Evolutionary conservation across 2,888 invertebrate genomes (phyloP).

Genomic region (Noctua comes): DNA sequence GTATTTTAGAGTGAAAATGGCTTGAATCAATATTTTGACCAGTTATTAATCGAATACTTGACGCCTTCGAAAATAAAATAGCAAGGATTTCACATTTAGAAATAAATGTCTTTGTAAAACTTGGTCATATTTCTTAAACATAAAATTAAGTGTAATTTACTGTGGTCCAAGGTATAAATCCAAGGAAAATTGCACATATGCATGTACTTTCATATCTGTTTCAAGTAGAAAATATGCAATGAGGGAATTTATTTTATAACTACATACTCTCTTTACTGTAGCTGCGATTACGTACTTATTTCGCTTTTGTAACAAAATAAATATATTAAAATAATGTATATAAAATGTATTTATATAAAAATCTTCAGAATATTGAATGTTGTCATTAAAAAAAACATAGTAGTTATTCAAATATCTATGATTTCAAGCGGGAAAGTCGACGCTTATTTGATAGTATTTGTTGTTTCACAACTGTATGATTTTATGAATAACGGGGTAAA

Average conservation of each 20-base stretch:
- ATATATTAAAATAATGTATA: constrained; percentile 42
- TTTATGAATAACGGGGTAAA: constrained; percentile 21
- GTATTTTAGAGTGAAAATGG: background rate
- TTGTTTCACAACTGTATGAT: constrained; percentile 28
- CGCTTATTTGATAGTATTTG: constrained; percentile 51
- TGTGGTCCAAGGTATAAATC: constrained; percentile 57
- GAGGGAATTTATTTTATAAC: constrained; percentile 61
- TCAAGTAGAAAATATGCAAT: constrained; percentile 52
- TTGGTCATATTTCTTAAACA: constrained; percentile 31
- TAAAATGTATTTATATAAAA: constrained; percentile 36
- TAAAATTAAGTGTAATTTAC: constrained; percentile 52
- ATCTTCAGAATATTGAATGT: constrained; percentile 27
- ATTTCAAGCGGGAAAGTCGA: constrained; percentile 55
- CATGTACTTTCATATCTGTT: constrained; percentile 52
- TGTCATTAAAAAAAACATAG: constrained; percentile 29
- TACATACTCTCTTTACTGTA: constrained; percentile 57
- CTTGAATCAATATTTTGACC: background rate
- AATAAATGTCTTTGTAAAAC: background rate
- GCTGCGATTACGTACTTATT: constrained; percentile 31
- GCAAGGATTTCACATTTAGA: background rate
- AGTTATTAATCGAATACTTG: background rate
- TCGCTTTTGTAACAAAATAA: constrained; percentile 43
- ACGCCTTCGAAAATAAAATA: background rate
- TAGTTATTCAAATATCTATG: constrained; percentile 24
- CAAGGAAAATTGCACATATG: constrained; percentile 59